Evolutionary conservation across 1,140 invertebrate genomes (phyloP).

Genomic region (Zaprionus davidi): DNA sequence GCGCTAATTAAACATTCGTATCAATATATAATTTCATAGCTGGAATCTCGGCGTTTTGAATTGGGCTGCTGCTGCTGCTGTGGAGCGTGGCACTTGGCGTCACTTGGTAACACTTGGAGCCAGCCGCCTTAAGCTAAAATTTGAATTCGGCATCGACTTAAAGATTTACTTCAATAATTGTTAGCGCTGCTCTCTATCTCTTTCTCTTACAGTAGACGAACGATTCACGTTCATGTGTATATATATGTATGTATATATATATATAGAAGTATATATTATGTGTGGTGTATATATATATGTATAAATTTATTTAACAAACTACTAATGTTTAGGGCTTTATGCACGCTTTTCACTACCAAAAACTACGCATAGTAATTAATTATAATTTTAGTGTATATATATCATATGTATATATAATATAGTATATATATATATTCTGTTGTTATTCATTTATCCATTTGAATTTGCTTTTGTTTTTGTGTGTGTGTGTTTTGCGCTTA

Average conservation of each 20-base stretch:
- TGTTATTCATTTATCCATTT: slow-evolving; percentile 41
- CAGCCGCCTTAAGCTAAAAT: slow-evolving; percentile 41
- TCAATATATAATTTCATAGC: slow-evolving; percentile 75
- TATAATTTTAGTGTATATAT: slow-evolving; percentile 36
- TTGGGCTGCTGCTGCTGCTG: slow-evolving; percentile 17
- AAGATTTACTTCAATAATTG: slow-evolving; percentile 65
- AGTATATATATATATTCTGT: slow-evolving; percentile 60
- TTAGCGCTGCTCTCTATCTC: slow-evolving; percentile 63
- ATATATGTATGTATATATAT: slow-evolving; percentile 45
- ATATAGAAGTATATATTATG: slow-evolving; percentile 46
- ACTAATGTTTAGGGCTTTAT: slow-evolving; percentile 70
- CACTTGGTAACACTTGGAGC: slow-evolving; percentile 46
- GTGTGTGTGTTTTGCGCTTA: slow-evolving; percentile 43
- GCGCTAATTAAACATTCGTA: slow-evolving; percentile 75
- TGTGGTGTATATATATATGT: slow-evolving; percentile 44
- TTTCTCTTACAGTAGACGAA: slow-evolving; percentile 43
- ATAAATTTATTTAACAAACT: slow-evolving; percentile 82
- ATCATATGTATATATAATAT: slow-evolving; percentile 46
- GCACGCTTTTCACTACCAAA: slow-evolving; percentile 75
- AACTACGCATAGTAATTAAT: slow-evolving; percentile 70
- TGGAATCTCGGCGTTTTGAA: slow-evolving; percentile 65
- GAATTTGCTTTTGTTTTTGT: slow-evolving; percentile 20
- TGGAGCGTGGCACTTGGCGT: slow-evolving; percentile 39
- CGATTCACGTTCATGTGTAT: slow-evolving; percentile 25
- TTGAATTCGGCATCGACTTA: slow-evolving; percentile 45